Percentiles rank a stretch among this genome's conserved stretches.
phyloP scores from a whole-genome alignment of 2,113 vertebrate species.

The Siniperca chuatsi region DNA sequence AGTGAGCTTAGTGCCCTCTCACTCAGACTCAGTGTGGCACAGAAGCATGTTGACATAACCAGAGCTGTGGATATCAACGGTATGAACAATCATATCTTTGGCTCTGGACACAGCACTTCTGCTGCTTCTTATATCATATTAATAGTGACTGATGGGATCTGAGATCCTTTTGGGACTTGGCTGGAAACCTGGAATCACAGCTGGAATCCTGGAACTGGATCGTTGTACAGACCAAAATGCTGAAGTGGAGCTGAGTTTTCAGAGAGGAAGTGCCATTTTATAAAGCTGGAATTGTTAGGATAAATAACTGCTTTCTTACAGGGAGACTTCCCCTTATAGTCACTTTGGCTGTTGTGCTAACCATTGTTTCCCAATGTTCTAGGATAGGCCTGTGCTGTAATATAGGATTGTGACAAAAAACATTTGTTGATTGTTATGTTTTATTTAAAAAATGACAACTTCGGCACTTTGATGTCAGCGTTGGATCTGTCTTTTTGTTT shows the following conservation, averaged over 20 bases:
- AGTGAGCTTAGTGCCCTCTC: constrained; percentile 40
- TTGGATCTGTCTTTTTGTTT: constrained; percentile 73
- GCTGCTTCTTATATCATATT: constrained; percentile 32
- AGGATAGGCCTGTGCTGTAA: constrained; percentile 85
- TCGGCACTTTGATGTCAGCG: constrained; percentile 79
- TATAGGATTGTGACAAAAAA: constrained; percentile 80
- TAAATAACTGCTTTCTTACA: constrained; percentile 78
- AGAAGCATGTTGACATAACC: constrained; percentile 41
- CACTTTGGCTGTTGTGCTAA: constrained; percentile 85
- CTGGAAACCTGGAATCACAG: constrained; percentile 71
- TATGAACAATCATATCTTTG: constrained; percentile 29
- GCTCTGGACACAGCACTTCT: constrained; percentile 40
- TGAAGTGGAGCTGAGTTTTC: constrained; percentile 65
- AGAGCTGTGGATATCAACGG: constrained; percentile 16
- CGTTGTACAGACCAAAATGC: constrained; percentile 63
- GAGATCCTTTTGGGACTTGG: constrained; percentile 60
- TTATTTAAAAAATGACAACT: constrained; percentile 73
- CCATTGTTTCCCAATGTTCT: constrained; percentile 82
- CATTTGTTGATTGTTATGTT: constrained; percentile 73
- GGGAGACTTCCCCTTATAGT: constrained; percentile 75
- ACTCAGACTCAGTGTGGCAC: constrained; percentile 40
- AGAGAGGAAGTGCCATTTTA: constrained; percentile 79
- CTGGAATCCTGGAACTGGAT: constrained; percentile 63
- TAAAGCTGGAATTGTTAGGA: constrained; percentile 72
- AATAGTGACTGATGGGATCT: constrained; percentile 42